Evolutionary conservation across 1,140 invertebrate genomes (phyloP), one percentile per base, ranked within the genome.

Genomic region (Drosophila erecta): DNA sequence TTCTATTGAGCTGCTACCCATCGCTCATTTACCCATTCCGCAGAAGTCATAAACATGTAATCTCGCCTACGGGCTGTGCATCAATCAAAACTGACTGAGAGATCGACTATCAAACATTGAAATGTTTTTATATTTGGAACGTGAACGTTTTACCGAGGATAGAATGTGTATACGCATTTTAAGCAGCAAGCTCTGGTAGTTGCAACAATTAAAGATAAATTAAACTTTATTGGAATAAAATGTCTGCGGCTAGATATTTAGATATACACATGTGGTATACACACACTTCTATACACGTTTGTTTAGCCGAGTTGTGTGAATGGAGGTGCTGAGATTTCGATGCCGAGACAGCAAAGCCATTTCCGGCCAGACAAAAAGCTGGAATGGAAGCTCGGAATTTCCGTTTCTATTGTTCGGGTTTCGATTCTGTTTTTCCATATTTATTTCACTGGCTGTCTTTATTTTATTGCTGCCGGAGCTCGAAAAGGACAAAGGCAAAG

Each of bases 291-390:
- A n/a, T 86, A 76, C 75, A 76, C 79, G 41, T 27, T 35, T 50
- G 17, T 6, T 30, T 3, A 1, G 37, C 41, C 24, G n/a, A 38
- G 40, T 24, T 46, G 27, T 35, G 7, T 44, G 72, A 14, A 43
- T 37, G 56, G 15, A 47, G 60, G 38, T 55, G 40, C 44, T 71
- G 58, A 41, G 60, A 53, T 69, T 79, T 71, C 33, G 53, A 67
- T 53, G 69, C 83, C 75, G 47, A 51, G 51, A 51, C 62, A 77
- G 83, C 85, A 73, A 83, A 89, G 61, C 84, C 84, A 87, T 87
- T 87, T 87, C 83, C 83, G 83, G 79, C 71, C 83, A 87, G 83
- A 87, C 84, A 83, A 87, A 79, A 79, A 81, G 83, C 84, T 66
- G 79, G 17, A 17, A 17, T 17, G 17, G 17, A 49, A 58, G 76